Conservation (phyloP, 2,888 invertebrate genomes). For the Drosophila koepferae region DNA sequence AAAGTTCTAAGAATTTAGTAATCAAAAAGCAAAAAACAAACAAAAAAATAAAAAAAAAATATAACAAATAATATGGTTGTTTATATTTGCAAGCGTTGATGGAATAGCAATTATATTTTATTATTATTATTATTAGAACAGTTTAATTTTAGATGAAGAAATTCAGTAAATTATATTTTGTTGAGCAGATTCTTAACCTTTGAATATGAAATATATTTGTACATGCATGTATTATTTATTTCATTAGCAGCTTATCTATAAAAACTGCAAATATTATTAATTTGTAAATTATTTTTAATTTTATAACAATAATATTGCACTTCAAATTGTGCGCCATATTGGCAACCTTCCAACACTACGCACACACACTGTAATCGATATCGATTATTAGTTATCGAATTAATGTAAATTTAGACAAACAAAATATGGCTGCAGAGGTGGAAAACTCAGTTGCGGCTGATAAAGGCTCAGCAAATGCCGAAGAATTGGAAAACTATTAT, state of each 20-base stretch:
- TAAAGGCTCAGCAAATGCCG: constrained; percentile 84
- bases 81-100: neutral
- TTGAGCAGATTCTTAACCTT: neutral
- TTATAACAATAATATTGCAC: neutral
- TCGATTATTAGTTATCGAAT: neutral
- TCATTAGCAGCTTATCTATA: neutral
- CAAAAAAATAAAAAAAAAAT: constrained; percentile 70
- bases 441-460: constrained; percentile 72
- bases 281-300: neutral
- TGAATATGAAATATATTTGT: neutral
- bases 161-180: neutral
- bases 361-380: constrained; percentile 21
- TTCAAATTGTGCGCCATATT: constrained; percentile 16
- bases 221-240: neutral
- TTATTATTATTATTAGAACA: neutral
- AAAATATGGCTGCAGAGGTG: constrained; percentile 63
- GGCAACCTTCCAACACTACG: constrained; percentile 34
- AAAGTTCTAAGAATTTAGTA: constrained; percentile 83
- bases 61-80: constrained; percentile 29
- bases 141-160: neutral
- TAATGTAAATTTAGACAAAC: constrained; percentile 1
- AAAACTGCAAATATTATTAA: neutral
- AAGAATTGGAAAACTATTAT: constrained; percentile 90
- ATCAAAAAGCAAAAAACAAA: constrained; percentile 71
- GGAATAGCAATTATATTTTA: neutral